Base-by-base conservation (phyloP, 2,888 invertebrate genomes). In the Erebia ligea region DNA sequence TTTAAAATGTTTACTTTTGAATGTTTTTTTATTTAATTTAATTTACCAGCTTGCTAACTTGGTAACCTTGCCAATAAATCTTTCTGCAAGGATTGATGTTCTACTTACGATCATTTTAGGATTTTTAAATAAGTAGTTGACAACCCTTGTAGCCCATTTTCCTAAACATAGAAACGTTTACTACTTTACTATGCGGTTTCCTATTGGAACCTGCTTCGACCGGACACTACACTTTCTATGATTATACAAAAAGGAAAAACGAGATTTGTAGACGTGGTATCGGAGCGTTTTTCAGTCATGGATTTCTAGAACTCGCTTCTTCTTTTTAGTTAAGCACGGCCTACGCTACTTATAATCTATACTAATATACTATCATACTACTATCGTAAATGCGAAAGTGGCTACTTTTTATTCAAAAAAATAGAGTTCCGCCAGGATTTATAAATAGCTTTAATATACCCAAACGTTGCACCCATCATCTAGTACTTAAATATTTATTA, bases 181-280 rank as follows among this genome's bases (percentile, higher is more conserved):
- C 58, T 58, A 63, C 48, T 66, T 64, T 64, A 63, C 50, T 67
- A 72, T 63, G 72, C 69, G 69, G 73, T 63, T 74, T 72, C 72
- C 72, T 69, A 68, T 68, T 25, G 57, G 68, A 74, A 74, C 72
- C 69, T 64, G 73, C 67, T 67, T 61, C 57, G 65, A 69, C 71
- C 73, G 73, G 74, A 74, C 69, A 72, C 62, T 54, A 54, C 57
- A 68, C 72, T 74, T 74, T 74, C 74, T 72, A 74, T 74, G 68
- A 68, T 72, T 72, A 72, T 70, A 67, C 64, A 72, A 70, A 73
- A 69, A 69, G 58, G 69, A 72, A 69, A 74, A 73, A 71, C 73
- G 50, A 73, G 63, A 73, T 69, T 68, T 57, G 48, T 50, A 54
- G 65, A 19, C 61, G 40, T 48, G 25, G 57, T 25, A 71, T 65